These are phyloP conservation scores for Linnaemya vulpina DNA, from an alignment of 2,888 invertebrate genomes.

Conservation along the genomic window DNA sequence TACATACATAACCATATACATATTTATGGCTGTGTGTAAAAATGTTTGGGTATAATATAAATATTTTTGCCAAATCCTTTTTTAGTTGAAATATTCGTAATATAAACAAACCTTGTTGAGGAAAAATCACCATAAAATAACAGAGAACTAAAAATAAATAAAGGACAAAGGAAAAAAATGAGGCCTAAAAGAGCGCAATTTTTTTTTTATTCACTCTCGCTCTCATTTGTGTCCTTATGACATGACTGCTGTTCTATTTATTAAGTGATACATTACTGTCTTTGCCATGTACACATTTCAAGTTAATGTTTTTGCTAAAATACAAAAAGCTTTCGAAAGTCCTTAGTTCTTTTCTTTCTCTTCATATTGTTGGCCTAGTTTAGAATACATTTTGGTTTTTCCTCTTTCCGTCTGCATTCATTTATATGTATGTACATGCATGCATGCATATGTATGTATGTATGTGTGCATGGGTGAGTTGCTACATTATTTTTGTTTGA, in stretches of 20 bases:
- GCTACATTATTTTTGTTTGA: slow-evolving; percentile 14
- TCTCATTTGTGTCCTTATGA: slow-evolving; percentile 41
- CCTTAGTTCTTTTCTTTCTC: slow-evolving; percentile 48
- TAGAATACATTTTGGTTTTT: slow-evolving; percentile 43
- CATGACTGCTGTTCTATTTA: slow-evolving; percentile 48
- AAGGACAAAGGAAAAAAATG: slow-evolving; percentile 21
- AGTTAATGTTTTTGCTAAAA: slow-evolving; percentile 55
- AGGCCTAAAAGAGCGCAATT: slow-evolving; percentile 71
- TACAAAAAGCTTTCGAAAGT: slow-evolving; percentile 33
- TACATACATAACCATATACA: background rate
- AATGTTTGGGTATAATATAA: background rate
- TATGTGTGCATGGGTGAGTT: no score
- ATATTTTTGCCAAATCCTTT: slow-evolving; percentile 46
- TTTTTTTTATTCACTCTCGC: slow-evolving; percentile 26
- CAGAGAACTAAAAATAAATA: slow-evolving; percentile 31
- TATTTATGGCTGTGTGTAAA: background rate
- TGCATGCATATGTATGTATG: background rate
- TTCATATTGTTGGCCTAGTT: slow-evolving; percentile 61
- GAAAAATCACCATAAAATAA: slow-evolving; percentile 36
- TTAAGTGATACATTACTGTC: slow-evolving; percentile 41
- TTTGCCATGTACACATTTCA: slow-evolving; percentile 44
- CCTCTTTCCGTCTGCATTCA: background rate
- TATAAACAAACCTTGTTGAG: slow-evolving; percentile 66
- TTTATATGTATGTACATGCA: background rate
- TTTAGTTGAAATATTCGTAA: slow-evolving; percentile 52